Percentiles rank a stretch among this genome's conserved stretches.
phyloP scores from a whole-genome alignment of 2,113 vertebrate genomes.

The Charadrius vociferus region DNA sequence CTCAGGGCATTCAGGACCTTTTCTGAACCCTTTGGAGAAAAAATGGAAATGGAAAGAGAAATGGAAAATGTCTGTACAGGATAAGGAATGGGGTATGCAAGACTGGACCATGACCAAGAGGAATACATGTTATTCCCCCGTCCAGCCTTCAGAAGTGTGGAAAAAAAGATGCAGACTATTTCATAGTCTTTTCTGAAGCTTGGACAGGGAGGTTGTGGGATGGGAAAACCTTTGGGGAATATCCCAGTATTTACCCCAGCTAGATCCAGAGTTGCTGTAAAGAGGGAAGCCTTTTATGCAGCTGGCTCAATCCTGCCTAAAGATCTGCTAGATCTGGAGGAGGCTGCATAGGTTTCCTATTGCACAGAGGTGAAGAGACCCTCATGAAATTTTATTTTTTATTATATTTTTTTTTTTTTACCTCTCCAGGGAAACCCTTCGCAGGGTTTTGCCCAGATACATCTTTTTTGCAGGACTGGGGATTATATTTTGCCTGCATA shows the following conservation, averaged over 20 bases:
- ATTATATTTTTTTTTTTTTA: not conserved
- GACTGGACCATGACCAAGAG: not conserved
- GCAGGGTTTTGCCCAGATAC: not conserved
- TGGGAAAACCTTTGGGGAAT: not conserved
- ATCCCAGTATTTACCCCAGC: not conserved
- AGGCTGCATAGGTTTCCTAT: not conserved
- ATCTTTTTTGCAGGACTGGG: conserved; percentile 38
- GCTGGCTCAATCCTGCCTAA: not conserved
- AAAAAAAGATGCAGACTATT: not conserved
- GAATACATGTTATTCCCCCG: not conserved
- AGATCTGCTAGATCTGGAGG: not conserved
- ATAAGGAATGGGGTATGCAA: not conserved
- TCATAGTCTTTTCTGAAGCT: not conserved
- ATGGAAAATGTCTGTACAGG: not conserved
- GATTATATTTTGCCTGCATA: conserved; percentile 60
- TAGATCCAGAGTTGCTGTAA: not conserved
- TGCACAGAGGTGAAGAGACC: conserved; percentile 21
- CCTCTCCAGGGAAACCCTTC: not conserved
- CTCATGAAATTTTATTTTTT: not conserved
- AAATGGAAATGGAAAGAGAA: not conserved
- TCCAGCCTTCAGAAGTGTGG: not conserved
- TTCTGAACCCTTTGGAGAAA: not conserved
- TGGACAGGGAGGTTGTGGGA: not conserved
- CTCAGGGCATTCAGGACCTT: not conserved
- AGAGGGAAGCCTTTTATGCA: not conserved